Evolutionary conservation across 2,888 invertebrate species (phyloP).

Genomic region (Prostheceraeus crozeri): DNA sequence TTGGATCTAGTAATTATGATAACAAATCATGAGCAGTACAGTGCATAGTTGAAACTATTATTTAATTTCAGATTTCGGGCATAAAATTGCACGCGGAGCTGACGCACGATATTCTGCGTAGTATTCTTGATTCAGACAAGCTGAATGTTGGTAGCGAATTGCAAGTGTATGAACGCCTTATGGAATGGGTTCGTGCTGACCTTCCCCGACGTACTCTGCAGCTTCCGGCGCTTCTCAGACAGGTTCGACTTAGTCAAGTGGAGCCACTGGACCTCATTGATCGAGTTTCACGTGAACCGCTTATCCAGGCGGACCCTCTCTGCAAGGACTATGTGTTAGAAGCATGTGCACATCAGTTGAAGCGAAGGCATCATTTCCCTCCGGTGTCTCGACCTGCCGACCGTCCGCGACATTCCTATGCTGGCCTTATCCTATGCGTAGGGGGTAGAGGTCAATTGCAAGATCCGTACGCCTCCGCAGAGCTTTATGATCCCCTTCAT

Average conservation of each 20-base stretch:
- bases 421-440: slow-evolving; percentile 59
- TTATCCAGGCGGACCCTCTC: slow-evolving; percentile 16
- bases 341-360: slow-evolving; percentile 18
- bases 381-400: background rate
- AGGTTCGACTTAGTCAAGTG: slow-evolving; percentile 23
- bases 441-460: slow-evolving; percentile 59
- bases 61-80: too few species aligned
- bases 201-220: background rate
- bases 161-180: slow-evolving; percentile 15
- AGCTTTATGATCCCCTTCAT: slow-evolving; percentile 58
- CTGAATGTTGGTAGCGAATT: slow-evolving; percentile 27
- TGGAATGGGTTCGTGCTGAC: slow-evolving; percentile 27
- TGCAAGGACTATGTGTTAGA: slow-evolving; percentile 30
- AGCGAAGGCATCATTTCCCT: slow-evolving; percentile 5
- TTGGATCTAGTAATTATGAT: too few species aligned
- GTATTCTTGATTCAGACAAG: slow-evolving; percentile 9
- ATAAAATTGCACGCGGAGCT: too few species aligned
- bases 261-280: slow-evolving; percentile 16
- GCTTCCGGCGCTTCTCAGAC: slow-evolving; percentile 15
- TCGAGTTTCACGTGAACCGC: slow-evolving; percentile 23
- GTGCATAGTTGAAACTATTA: too few species aligned
- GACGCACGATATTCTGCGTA: slow-evolving; percentile 20
- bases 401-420: slow-evolving; percentile 21
- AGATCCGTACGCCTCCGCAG: slow-evolving; percentile 58
- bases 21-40: too few species aligned